Evolutionary conservation across 2,113 vertebrate species (phyloP).

Genomic region (Gasterosteus aculeatus): DNA sequence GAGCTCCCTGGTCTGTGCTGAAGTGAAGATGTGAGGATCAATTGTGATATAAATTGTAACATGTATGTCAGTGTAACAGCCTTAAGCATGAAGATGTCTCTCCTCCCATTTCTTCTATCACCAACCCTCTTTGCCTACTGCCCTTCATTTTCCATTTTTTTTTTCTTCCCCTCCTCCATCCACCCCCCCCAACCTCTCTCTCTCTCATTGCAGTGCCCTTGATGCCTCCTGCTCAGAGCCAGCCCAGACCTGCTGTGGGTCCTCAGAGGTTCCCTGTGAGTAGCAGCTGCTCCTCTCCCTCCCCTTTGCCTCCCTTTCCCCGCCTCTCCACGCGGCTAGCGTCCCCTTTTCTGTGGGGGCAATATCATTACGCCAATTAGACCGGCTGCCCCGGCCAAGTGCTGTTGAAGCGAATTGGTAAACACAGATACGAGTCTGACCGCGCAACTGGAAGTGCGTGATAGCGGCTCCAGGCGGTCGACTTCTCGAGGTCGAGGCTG

Average conservation of each 20-base stretch:
- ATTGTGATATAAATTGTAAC: constrained; percentile 30
- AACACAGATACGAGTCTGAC: constrained; percentile 84
- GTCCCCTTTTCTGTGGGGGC: constrained; percentile 77
- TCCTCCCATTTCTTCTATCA: constrained; percentile 53
- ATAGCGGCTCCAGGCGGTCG: constrained; percentile 86
- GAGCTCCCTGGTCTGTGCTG: constrained; percentile 10
- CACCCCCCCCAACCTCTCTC: constrained; percentile 1
- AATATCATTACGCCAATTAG: constrained; percentile 85
- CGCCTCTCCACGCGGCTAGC: constrained; percentile 75
- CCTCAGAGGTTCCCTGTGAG: constrained; percentile 98
- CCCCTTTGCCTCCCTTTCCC: constrained; percentile 69
- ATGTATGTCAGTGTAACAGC: constrained; percentile 47
- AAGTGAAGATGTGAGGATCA: constrained; percentile 18
- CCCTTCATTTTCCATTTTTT: constrained; percentile 58
- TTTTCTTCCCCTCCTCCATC: constrained; percentile 24
- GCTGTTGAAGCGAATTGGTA: constrained; percentile 84
- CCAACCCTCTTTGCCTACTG: constrained; percentile 54
- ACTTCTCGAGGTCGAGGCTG: constrained; percentile 69
- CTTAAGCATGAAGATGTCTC: constrained; percentile 55
- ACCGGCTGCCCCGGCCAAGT: constrained; percentile 78
- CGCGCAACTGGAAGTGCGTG: constrained; percentile 86
- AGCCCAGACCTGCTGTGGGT: constrained; percentile 92
- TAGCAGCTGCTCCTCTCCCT: constrained; percentile 85
- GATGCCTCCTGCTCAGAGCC: constrained; percentile 93
- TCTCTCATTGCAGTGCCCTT: constrained; percentile 91